Evolutionary conservation across 2,113 vertebrate genomes (phyloP).

Genomic region (Candoia aspera): DNA sequence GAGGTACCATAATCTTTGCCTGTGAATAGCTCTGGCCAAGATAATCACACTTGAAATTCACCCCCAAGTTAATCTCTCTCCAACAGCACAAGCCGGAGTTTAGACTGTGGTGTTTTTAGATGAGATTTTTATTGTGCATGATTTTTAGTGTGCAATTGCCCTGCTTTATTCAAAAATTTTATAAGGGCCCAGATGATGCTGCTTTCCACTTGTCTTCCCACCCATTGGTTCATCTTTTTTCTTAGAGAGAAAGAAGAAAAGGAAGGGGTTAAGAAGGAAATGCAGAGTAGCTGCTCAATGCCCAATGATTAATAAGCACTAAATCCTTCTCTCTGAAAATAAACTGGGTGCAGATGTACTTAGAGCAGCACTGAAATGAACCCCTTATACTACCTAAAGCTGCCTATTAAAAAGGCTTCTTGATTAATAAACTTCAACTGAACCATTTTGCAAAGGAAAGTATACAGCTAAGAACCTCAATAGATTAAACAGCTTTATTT

Average conservation of each 20-base stretch:
- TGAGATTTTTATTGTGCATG: not conserved
- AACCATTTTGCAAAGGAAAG: not conserved
- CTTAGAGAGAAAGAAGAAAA: not conserved
- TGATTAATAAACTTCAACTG: not conserved
- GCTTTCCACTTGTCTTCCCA: not conserved
- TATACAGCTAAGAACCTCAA: not conserved
- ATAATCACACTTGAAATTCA: slow-evolving; percentile 9
- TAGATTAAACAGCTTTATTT: not conserved
- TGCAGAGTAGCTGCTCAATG: not conserved
- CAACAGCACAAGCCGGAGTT: not conserved
- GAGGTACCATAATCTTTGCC: slow-evolving; percentile 35
- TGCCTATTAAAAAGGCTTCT: not conserved
- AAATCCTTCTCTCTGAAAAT: not conserved
- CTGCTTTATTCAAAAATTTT: not conserved
- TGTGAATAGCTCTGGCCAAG: slow-evolving; percentile 34
- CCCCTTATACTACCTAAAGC: not conserved
- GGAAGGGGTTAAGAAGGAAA: not conserved
- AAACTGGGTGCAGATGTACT: not conserved
- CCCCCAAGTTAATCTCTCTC: not conserved
- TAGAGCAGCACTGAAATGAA: not conserved
- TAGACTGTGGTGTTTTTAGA: not conserved
- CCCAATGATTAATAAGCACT: not conserved
- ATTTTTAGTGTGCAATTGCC: not conserved
- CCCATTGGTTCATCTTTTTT: not conserved
- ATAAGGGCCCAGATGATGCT: not conserved